These are phyloP conservation scores for human DNA, from an alignment of 2,113 vertebrate species.

Conservation along the genomic window DNA sequence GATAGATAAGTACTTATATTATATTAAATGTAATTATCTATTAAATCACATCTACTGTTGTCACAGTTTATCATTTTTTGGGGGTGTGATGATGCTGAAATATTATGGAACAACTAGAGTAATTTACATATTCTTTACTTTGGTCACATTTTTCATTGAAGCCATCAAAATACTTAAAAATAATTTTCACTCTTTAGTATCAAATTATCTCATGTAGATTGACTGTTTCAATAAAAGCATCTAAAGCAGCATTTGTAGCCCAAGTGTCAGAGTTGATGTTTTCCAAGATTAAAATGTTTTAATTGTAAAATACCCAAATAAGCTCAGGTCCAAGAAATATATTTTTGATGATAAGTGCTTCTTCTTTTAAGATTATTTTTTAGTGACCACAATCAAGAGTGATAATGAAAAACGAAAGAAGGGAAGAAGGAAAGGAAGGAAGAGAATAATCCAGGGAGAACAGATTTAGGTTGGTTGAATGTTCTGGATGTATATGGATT, in stretches of 20 bases:
- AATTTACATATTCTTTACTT: not conserved
- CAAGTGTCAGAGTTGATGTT: not conserved
- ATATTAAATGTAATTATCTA: conserved; percentile 24
- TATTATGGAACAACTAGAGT: conserved; percentile 8
- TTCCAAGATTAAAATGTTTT: conserved; percentile 18
- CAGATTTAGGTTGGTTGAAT: not conserved
- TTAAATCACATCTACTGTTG: not conserved
- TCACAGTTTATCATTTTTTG: not conserved
- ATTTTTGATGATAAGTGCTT: not conserved
- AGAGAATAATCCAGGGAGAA: not conserved
- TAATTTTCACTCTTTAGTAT: not conserved
- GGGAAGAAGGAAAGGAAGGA: not conserved
- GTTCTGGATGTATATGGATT: not conserved
- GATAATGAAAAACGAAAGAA: not conserved
- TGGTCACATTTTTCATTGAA: not conserved
- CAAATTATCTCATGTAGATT: not conserved
- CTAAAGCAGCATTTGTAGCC: not conserved
- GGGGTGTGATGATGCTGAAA: not conserved
- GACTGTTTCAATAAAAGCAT: not conserved
- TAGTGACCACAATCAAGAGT: not conserved
- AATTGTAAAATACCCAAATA: not conserved
- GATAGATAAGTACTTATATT: conserved; percentile 19
- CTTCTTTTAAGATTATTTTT: not conserved
- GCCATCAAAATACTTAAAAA: not conserved
- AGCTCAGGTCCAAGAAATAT: not conserved